These are phyloP conservation scores for Drosophila nr. fundita DNA, from an alignment of 2,888 invertebrate species.

Conservation along the genomic window DNA sequence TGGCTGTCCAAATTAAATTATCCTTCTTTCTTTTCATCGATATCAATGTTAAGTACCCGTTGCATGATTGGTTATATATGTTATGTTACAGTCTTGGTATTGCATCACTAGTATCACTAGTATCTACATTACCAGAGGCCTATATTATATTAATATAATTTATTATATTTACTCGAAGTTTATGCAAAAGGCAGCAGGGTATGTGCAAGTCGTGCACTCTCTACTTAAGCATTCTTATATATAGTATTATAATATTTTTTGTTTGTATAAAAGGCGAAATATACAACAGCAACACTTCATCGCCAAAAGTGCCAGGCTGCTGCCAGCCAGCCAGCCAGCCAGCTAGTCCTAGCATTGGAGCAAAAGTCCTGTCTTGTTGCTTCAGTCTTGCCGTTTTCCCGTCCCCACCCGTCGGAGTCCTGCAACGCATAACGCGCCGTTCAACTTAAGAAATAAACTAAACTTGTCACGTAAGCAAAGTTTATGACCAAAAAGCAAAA, in stretches of 20 bases:
- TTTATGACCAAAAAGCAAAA: constrained; percentile 73
- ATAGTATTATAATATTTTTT: not conserved
- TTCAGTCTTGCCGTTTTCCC: not conserved
- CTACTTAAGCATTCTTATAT: not conserved
- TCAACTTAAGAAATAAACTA: constrained; percentile 76
- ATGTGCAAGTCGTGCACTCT: not conserved
- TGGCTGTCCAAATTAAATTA: no score
- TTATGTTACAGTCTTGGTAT: no score
- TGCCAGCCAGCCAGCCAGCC: not conserved
- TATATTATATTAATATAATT: not conserved
- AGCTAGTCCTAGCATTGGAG: constrained; percentile 17
- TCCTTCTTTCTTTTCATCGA: no score
- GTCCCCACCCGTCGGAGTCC: constrained; percentile 4
- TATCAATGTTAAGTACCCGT: no score
- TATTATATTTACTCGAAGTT: not conserved
- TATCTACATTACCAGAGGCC: not conserved
- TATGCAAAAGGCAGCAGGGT: not conserved
- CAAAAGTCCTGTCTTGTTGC: constrained; percentile 20
- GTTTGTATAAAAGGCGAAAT: constrained; percentile 13
- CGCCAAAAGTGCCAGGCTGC: constrained; percentile 31
- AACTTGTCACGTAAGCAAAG: constrained; percentile 81
- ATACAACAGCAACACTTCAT: constrained; percentile 39
- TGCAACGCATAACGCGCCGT: constrained; percentile 53
- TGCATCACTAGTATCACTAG: no score
- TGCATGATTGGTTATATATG: no score